Percentiles rank a stretch among this genome's conserved stretches.
Evolutionary conservation across 2,797 vertebrate species (phyloP).

Genomic region (Chaetodon trifasciatus): DNA sequence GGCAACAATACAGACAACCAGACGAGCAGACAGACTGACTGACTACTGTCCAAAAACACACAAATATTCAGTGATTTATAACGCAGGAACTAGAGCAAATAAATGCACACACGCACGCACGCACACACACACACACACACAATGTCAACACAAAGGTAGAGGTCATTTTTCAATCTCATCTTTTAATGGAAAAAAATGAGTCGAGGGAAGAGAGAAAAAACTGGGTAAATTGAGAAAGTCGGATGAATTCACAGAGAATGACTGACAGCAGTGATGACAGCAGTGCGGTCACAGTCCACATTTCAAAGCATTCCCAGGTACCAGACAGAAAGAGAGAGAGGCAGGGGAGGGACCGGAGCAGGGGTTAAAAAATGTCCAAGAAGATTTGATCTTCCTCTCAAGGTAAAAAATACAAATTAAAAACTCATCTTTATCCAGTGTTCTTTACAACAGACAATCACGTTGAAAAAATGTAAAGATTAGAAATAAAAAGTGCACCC

Average conservation of each 20-base stretch:
- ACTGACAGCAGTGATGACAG: conserved; percentile 78
- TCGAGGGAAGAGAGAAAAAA: conserved; percentile 77
- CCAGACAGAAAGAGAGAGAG: conserved; percentile 47
- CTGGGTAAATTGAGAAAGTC: conserved; percentile 74
- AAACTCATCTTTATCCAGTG: conserved; percentile 74
- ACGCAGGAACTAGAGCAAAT: conserved; percentile 32
- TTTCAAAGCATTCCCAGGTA: conserved; percentile 81
- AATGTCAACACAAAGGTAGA: conserved; percentile 57
- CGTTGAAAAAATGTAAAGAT: conserved; percentile 63
- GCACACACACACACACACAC: conserved; percentile 23
- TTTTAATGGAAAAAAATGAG: conserved; percentile 84
- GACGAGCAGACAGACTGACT: conserved; percentile 47
- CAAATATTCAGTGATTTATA: conserved; percentile 49
- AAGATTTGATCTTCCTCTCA: conserved; percentile 78
- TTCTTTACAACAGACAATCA: conserved; percentile 79
- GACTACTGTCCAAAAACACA: conserved; percentile 52
- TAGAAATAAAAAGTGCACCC: conserved; percentile 64
- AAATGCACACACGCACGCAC: conserved; percentile 14
- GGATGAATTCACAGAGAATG: conserved; percentile 84
- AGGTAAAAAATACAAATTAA: conserved; percentile 82
- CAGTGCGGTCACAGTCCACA: conserved; percentile 76
- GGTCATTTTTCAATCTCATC: conserved; percentile 81
- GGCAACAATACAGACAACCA: conserved; percentile 60
- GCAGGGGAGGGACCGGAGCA: neutral
- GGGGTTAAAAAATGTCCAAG: conserved; percentile 68